A percentile compares a stretch with the other conserved stretches of the same genome.
Evolutionary conservation across 2,113 vertebrate genomes (phyloP).

Genomic region (Lophotis ruficrista): DNA sequence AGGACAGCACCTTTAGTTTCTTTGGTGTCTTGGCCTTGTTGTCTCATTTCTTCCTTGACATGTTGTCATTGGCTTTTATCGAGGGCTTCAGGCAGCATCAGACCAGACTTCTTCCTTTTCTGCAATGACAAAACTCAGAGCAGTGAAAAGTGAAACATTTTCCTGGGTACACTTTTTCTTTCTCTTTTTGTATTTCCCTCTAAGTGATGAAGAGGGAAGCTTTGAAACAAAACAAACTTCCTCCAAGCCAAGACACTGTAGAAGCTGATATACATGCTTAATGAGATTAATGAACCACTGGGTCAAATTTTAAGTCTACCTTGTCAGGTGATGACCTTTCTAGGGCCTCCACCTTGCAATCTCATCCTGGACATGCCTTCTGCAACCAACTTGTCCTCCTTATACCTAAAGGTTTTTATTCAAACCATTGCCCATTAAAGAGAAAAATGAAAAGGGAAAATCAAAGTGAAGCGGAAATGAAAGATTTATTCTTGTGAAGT

Average conservation of each 20-base stretch:
- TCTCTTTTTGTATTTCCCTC: background rate
- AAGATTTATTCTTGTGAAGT: slow-evolving; percentile 32
- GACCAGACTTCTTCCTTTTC: background rate
- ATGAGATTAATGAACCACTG: background rate
- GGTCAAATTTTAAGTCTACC: background rate
- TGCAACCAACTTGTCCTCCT: background rate
- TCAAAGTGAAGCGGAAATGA: slow-evolving; percentile 37
- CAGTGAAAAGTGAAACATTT: background rate
- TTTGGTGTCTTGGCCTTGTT: background rate
- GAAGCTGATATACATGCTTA: background rate
- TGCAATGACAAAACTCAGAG: background rate
- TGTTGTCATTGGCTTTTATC: background rate
- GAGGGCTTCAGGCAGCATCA: background rate
- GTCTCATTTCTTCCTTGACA: background rate
- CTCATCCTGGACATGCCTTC: background rate
- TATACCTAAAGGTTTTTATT: background rate
- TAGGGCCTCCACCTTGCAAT: background rate
- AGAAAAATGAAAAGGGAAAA: slow-evolving; percentile 31
- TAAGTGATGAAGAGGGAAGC: background rate
- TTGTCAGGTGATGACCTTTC: background rate
- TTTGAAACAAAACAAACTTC: background rate
- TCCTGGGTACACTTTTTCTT: background rate
- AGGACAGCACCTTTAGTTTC: background rate
- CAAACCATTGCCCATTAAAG: background rate
- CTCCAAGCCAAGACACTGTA: background rate